Evolutionary conservation across 2,888 invertebrate species (phyloP).

Genomic region (Parnassius smintheus): DNA sequence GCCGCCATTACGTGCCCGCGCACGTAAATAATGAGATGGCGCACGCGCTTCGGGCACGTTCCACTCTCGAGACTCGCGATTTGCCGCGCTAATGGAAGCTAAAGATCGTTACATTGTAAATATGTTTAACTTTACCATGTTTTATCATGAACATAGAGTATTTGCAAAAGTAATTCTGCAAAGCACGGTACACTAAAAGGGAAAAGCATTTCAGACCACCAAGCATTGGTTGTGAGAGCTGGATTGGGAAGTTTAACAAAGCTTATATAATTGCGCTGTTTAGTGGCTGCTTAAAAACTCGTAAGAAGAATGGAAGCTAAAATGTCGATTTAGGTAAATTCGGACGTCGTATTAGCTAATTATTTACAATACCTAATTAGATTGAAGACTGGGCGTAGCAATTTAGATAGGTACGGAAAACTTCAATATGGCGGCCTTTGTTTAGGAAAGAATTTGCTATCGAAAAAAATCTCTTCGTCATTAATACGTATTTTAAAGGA

Average conservation of each 20-base stretch:
- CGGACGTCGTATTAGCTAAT: no score
- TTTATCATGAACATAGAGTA: not conserved
- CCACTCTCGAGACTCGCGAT: slow-evolving; percentile 17
- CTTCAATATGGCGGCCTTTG: no score
- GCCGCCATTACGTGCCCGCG: slow-evolving; percentile 31
- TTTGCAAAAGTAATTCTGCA: slow-evolving; percentile 5
- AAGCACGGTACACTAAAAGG: slow-evolving; percentile 6
- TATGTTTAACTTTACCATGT: slow-evolving; percentile 12
- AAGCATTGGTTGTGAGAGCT: not conserved
- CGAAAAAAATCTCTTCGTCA: no score
- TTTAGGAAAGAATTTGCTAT: no score
- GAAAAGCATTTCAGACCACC: slow-evolving; percentile 11
- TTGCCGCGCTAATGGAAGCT: slow-evolving; percentile 23
- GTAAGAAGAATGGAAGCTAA: no score
- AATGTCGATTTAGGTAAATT: no score
- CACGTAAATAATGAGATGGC: slow-evolving; percentile 31
- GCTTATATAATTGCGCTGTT: no score
- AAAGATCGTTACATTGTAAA: slow-evolving; percentile 27
- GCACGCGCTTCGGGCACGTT: slow-evolving; percentile 28
- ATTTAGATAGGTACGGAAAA: no score
- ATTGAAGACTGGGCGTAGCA: no score
- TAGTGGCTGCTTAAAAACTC: no score
- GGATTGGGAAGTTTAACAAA: not conserved
- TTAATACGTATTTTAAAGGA: no score
- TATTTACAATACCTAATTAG: no score